These are phyloP conservation scores for Eledona agricola DNA, from an alignment of 2,888 invertebrate species.

Conservation along the genomic window DNA sequence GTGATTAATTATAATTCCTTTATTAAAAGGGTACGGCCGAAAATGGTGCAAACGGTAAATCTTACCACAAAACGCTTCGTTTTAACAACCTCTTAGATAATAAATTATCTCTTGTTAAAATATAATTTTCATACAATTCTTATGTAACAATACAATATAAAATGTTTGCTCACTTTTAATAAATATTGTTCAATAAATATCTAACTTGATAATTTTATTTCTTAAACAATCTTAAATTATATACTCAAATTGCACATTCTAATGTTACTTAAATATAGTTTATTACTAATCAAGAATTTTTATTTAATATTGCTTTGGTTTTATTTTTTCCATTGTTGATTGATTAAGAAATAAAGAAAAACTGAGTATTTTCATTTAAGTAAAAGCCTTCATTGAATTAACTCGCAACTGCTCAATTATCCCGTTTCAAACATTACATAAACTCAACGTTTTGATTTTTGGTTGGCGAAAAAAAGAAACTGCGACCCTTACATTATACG, in stretches of 20 bases:
- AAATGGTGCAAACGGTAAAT: conserved; percentile 27
- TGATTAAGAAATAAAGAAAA: conserved; percentile 37
- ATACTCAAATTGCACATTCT: conserved; percentile 34
- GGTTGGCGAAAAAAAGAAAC: too few relatives aligned
- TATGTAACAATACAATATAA: conserved; percentile 29
- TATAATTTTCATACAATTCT: conserved; percentile 29
- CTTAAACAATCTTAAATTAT: conserved; percentile 41
- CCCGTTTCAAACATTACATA: conserved; percentile 1
- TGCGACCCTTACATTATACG: too few relatives aligned
- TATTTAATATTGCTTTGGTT: conserved; percentile 49
- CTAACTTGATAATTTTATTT: conserved; percentile 34
- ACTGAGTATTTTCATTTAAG: conserved; percentile 44
- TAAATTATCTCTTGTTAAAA: conserved; percentile 25
- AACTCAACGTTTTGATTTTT: conserved; percentile 1
- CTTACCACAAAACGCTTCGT: conserved; percentile 13
- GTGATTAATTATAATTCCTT: conserved; percentile 26
- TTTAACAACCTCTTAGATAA: conserved; percentile 26
- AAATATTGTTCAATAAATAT: conserved; percentile 33
- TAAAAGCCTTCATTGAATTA: conserved; percentile 28
- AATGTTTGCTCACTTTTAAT: conserved; percentile 25
- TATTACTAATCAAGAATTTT: conserved; percentile 21
- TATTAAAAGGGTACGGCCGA: conserved; percentile 22
- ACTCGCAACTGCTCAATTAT: conserved; percentile 13
- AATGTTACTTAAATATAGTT: conserved; percentile 33
- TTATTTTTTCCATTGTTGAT: conserved; percentile 32